Evolutionary conservation across 2,888 invertebrate species (phyloP).

Genomic region (Aphidoletes aphidimyza): DNA sequence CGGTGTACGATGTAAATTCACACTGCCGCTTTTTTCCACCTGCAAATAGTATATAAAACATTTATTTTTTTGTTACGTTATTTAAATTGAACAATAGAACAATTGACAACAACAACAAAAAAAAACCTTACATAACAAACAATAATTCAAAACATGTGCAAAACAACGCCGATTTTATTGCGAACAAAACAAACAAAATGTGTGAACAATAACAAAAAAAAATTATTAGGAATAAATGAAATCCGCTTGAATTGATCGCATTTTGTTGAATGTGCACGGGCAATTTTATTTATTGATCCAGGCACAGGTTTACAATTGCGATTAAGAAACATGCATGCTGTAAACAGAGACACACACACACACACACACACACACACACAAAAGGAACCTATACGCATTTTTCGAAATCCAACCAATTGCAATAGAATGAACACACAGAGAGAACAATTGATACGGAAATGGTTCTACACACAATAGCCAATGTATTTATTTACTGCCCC

Average conservation of each 20-base stretch:
- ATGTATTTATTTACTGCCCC: neutral
- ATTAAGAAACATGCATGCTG: neutral
- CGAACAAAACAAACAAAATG: neutral
- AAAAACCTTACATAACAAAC: neutral
- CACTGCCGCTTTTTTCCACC: conserved; percentile 67
- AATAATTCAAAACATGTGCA: conserved; percentile 1
- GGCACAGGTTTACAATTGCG: neutral
- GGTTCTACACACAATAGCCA: neutral
- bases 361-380: too few relatives aligned
- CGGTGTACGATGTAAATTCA: conserved; percentile 76
- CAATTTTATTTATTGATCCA: neutral
- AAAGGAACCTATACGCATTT: too few relatives aligned
- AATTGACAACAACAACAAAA: neutral
- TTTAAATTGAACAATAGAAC: neutral
- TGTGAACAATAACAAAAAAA: neutral
- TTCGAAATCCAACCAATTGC: neutral
- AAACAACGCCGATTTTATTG: neutral
- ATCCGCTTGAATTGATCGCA: conserved; percentile 18
- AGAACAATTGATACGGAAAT: conserved; percentile 15
- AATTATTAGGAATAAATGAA: neutral
- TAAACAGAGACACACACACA: neutral
- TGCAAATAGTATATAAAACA: conserved; percentile 57
- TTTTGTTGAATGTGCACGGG: neutral
- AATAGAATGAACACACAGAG: neutral
- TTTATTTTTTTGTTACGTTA: neutral